phyloP scores from a whole-genome alignment of 2,113 vertebrate species.

The Callaeas wilsoni region DNA sequence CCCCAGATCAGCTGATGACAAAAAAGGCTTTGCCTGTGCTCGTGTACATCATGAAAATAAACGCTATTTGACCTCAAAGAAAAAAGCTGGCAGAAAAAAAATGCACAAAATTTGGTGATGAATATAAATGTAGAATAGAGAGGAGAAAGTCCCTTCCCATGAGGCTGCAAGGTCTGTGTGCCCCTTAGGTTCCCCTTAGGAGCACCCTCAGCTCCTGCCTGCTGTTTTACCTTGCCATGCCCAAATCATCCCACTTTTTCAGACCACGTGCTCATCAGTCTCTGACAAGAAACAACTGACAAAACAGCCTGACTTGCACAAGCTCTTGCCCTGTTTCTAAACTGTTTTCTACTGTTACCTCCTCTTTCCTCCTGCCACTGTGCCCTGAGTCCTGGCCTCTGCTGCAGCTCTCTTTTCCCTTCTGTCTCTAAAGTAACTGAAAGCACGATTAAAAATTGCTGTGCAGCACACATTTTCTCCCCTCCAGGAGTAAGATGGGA shows the following conservation, averaged over 20 bases:
- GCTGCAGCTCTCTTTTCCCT: neutral
- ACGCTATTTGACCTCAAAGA: neutral
- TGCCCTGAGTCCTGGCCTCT: neutral
- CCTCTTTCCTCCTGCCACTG: neutral
- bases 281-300: neutral
- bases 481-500: neutral
- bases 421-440: neutral
- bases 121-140: neutral
- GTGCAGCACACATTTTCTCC: neutral
- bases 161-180: neutral
- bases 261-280: neutral
- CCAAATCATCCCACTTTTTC: neutral
- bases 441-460: neutral
- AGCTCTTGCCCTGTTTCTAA: neutral
- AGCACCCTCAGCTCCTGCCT: neutral
- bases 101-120: accelerated
- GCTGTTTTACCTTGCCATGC: neutral
- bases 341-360: neutral
- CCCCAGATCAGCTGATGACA: neutral
- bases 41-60: neutral
- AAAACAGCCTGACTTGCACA: neutral
- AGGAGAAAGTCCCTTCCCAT: neutral
- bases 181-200: neutral
- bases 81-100: neutral
- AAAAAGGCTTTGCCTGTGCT: neutral